phyloP scores from a whole-genome alignment of 1,140 invertebrate species.

The Meteorus sp. region DNA sequence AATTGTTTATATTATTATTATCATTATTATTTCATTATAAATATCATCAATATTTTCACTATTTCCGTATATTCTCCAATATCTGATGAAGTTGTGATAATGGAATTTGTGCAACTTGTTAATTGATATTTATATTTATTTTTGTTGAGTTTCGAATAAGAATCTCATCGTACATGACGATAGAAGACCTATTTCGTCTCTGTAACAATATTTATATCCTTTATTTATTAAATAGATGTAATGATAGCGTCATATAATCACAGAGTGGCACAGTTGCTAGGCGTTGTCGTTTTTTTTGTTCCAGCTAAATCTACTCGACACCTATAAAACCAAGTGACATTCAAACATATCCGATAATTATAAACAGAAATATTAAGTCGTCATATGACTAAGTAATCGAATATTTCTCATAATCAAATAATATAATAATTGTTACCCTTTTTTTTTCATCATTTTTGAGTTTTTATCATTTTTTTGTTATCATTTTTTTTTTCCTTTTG shows the following conservation, averaged over 20 bases:
- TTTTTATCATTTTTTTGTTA: neutral
- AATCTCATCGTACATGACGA: neutral
- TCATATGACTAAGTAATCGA: neutral
- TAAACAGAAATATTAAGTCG: neutral
- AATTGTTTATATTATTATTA: neutral
- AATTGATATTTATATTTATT: neutral
- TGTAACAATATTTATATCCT: neutral
- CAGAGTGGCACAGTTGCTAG: conserved; percentile 47
- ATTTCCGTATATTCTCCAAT: too few relatives aligned
- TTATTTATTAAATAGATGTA: conserved; percentile 30
- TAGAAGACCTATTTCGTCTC: conserved; percentile 5
- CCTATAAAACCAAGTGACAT: conserved; percentile 10
- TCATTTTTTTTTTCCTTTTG: conserved; percentile 5
- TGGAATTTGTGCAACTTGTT: neutral
- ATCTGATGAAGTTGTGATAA: neutral
- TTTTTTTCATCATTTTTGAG: neutral
- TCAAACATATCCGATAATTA: too few relatives aligned
- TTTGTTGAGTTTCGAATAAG: conserved; percentile 1
- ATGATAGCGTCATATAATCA: conserved; percentile 40
- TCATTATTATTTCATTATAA: too few relatives aligned
- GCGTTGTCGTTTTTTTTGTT: conserved; percentile 32
- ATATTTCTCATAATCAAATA: neutral
- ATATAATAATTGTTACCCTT: neutral
- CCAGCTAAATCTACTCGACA: conserved; percentile 9
- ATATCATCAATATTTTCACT: too few relatives aligned